phyloP scores from a whole-genome alignment of 2,113 vertebrate genomes.

The Prolemur simus region DNA sequence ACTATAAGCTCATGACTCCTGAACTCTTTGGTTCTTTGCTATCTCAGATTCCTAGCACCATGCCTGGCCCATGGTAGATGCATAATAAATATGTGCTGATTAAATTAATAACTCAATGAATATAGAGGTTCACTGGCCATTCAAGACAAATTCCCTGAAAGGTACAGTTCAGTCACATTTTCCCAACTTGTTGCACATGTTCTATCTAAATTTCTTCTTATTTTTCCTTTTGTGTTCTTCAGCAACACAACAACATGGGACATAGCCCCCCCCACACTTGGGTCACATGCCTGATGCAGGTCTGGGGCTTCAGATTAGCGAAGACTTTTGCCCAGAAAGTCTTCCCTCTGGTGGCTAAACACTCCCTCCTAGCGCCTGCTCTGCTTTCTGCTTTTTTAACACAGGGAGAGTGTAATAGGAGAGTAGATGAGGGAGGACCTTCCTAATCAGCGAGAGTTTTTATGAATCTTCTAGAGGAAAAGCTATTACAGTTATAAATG shows the following conservation, averaged over 20 bases:
- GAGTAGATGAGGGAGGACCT: not conserved
- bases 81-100: not conserved
- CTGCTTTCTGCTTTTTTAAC: not conserved
- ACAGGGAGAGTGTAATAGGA: fast-evolving
- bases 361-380: not conserved
- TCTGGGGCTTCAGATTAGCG: no score
- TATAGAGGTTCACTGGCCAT: not conserved
- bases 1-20: not conserved
- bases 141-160: not conserved
- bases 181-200: not conserved
- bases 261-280: fast-evolving
- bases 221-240: not conserved
- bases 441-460: not conserved
- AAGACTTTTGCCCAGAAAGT: not conserved
- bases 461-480: not conserved
- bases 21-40: not conserved
- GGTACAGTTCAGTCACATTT: not conserved
- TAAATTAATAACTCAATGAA: not conserved
- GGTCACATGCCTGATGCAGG: fast-evolving
- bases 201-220: not conserved
- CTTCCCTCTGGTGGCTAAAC: slow-evolving; percentile 35
- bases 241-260: not conserved
- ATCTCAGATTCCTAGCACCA: not conserved
- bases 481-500: no score
- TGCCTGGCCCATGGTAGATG: not conserved